Conservation (phyloP, 2,113 vertebrate species). For the Ameiurus melas region DNA sequence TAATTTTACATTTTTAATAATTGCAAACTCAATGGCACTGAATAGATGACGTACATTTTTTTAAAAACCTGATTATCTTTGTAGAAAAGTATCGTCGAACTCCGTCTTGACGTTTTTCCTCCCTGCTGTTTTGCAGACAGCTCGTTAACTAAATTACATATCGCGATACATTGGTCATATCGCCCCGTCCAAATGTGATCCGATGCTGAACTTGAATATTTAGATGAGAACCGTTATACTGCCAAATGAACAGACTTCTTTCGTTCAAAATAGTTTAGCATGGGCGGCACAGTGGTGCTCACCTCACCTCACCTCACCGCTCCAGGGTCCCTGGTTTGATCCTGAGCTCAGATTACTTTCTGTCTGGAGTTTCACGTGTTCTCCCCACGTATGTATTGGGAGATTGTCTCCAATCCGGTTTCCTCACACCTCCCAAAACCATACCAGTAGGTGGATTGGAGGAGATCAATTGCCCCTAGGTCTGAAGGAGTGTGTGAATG, state of each 20-base stretch:
- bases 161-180: too few species aligned
- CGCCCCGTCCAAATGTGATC: neutral
- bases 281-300: neutral
- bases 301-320: neutral
- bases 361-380: neutral
- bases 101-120: too few species aligned
- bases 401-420: neutral
- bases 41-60: too few species aligned
- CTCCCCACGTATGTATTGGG: neutral
- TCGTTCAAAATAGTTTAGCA: neutral
- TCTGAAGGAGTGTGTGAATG: neutral
- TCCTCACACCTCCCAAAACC: neutral
- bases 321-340: neutral
- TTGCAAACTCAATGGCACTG: too few species aligned
- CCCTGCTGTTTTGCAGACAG: too few species aligned
- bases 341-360: conserved; percentile 8
- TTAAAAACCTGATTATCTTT: too few species aligned
- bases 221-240: neutral
- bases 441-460: neutral
- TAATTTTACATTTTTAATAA: too few species aligned
- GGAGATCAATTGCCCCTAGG: neutral
- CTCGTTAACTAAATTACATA: too few species aligned
- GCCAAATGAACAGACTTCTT: neutral
- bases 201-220: neutral
- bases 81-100: too few species aligned